A percentile compares a stretch with the other conserved stretches of the same genome.
These are phyloP conservation scores for Promerops cafer DNA, from an alignment of 2,113 vertebrate species.

Conservation along the genomic window DNA sequence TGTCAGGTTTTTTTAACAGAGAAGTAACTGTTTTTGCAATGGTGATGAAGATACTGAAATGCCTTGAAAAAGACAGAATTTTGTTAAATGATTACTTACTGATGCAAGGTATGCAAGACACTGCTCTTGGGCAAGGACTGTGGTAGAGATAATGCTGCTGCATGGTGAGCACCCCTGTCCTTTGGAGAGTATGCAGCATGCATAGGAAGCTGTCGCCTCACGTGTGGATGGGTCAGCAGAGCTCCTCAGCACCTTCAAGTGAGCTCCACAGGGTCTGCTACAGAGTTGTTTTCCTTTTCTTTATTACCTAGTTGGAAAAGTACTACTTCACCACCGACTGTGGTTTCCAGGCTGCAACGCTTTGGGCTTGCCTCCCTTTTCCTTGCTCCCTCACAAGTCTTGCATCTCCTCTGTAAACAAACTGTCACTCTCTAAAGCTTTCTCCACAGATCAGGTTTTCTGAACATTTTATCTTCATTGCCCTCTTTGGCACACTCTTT, in stretches of 20 bases:
- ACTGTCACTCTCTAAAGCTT: not conserved
- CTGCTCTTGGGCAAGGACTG: not conserved
- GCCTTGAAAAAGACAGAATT: not conserved
- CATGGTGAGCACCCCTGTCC: not conserved
- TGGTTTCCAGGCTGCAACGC: not conserved
- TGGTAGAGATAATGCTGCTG: rapidly evolving
- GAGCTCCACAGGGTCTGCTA: not conserved
- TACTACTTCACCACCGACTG: rapidly evolving
- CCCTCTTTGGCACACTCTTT: not conserved
- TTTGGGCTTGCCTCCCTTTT: not conserved
- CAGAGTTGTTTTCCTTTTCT: not conserved
- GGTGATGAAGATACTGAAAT: not conserved
- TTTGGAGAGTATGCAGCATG: rapidly evolving
- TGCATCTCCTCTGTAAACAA: rapidly evolving
- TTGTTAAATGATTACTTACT: not conserved
- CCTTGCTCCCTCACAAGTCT: not conserved
- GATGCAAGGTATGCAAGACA: not conserved
- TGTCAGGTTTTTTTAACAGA: not conserved
- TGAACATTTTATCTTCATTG: not conserved
- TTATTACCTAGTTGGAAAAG: not conserved
- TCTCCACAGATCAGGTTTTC: not conserved
- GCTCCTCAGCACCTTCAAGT: rapidly evolving
- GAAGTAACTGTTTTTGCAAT: not conserved
- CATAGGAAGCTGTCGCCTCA: rapidly evolving
- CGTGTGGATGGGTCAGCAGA: rapidly evolving